Base-by-base conservation (phyloP, 2,797 vertebrate genomes). In the Melanotaenia pygmaea region DNA sequence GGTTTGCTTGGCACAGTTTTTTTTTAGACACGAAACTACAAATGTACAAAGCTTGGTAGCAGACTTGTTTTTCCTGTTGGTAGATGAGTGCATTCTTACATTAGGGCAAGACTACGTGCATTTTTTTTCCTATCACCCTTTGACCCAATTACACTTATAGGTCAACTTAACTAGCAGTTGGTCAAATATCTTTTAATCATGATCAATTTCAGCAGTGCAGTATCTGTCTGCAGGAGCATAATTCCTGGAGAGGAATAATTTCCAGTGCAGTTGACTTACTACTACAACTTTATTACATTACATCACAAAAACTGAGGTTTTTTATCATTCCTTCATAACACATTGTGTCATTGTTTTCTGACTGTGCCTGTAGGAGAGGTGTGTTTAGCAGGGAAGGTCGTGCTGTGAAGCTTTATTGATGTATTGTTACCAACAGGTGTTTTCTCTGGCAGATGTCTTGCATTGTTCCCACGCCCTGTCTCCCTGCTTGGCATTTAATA, bases 371-470 rank as follows among this genome's bases (percentile, higher is more conserved):
- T 43, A 20, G 4, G 59, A 59, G 30, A 34, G 53, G 47, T 32
- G 38, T 34, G 60, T 74, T 80, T 51, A 22, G 67, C 26, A n/a
- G 64, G 61, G 85, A 79, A 81, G 75, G 71, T 1, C 3, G 63
- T 47, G 58, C 35, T 57, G 1, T 38, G 13, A 59, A n/a, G 61
- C 56, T 74, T 37, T 58, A 72, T 59, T 24, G 70, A 90, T 67
- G 75, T 84, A 77, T 90, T 89, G 89, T 93, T 91, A 83, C 77
- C 60, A 88, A 84, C 89, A 89, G 88, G 88, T 92, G 89, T 78
- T 79, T 64, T 61, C 71, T 73, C 80, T 78, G 74, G 62, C 71
- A 71, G 35, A 77, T 43, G 2, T 66, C 80, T 81, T 50, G 5
- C 83, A 81, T 87, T 83, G 65, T 89, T 85, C 74, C 74, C 59